Conservation (phyloP, 2,888 invertebrate genomes). For the Ophion costatus region DNA sequence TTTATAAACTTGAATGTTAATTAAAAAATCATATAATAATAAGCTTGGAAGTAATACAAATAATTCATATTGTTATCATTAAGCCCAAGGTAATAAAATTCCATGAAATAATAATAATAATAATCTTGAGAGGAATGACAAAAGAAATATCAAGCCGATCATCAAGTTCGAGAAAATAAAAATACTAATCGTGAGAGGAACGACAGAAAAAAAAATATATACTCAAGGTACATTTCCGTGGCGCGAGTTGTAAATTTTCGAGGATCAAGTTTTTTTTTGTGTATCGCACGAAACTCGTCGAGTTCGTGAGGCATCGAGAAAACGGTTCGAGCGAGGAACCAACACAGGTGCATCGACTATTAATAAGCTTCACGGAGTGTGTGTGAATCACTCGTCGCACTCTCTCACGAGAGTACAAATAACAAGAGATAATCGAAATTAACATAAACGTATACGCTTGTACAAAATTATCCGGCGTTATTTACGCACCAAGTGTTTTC, state of each 20-base stretch:
- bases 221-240: not conserved
- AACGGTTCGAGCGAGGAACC: conserved; percentile 26
- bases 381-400: conserved; percentile 47
- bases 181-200: too few relatives aligned
- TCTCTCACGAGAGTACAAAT: conserved; percentile 31
- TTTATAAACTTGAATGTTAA: too few relatives aligned
- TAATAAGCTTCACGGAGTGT: conserved; percentile 48
- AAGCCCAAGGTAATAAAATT: too few relatives aligned
- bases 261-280: not conserved
- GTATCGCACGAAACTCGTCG: not conserved
- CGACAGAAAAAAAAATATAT: too few relatives aligned
- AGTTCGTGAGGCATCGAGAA: conserved; percentile 13
- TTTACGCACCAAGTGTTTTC: conserved; percentile 47
- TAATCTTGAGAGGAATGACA: too few relatives aligned
- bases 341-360: conserved; percentile 49
- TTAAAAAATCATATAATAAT: too few relatives aligned
- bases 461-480: conserved; percentile 16
- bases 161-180: too few relatives aligned
- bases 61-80: too few relatives aligned
- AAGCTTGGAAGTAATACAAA: too few relatives aligned
- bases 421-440: conserved; percentile 44
- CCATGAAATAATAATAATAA: too few relatives aligned
- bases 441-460: conserved; percentile 30
- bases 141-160: too few relatives aligned
- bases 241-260: not conserved